Percentiles rank a stretch among this genome's conserved stretches.
These are phyloP conservation scores for Sycophaga agraensis DNA, from an alignment of 1,140 invertebrate species.

Conservation along the genomic window DNA sequence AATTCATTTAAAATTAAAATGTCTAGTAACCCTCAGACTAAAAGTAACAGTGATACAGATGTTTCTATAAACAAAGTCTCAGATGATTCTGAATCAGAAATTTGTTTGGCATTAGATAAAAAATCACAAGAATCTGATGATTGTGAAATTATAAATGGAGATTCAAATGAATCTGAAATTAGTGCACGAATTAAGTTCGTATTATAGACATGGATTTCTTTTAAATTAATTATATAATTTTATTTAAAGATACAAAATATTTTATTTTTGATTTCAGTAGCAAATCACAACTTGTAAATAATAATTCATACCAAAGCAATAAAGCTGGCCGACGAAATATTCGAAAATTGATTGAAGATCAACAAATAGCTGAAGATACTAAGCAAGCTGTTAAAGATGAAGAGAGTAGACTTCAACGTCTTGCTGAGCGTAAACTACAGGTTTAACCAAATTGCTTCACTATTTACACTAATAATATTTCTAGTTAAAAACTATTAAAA, in stretches of 20 bases:
- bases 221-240: not conserved
- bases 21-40: not conserved
- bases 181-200: not conserved
- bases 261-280: slow-evolving; percentile 24
- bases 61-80: not conserved
- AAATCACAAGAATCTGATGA: not conserved
- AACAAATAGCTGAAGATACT: slow-evolving; percentile 75
- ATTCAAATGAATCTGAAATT: not conserved
- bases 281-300: slow-evolving; percentile 39
- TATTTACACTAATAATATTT: not conserved
- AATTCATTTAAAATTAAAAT: not conserved
- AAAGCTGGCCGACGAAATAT: slow-evolving; percentile 72
- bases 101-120: not conserved
- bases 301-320: slow-evolving; percentile 28
- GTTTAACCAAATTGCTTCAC: too few relatives aligned
- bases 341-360: slow-evolving; percentile 75
- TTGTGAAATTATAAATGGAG: not conserved
- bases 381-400: slow-evolving; percentile 85
- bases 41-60: not conserved
- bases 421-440: slow-evolving; percentile 75
- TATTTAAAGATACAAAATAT: not conserved
- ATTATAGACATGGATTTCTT: not conserved
- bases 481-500: not conserved
- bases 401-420: slow-evolving; percentile 79
- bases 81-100: not conserved